These are phyloP conservation scores for Oscheius onirici DNA, from an alignment of 2,888 invertebrate species.

Conservation along the genomic window DNA sequence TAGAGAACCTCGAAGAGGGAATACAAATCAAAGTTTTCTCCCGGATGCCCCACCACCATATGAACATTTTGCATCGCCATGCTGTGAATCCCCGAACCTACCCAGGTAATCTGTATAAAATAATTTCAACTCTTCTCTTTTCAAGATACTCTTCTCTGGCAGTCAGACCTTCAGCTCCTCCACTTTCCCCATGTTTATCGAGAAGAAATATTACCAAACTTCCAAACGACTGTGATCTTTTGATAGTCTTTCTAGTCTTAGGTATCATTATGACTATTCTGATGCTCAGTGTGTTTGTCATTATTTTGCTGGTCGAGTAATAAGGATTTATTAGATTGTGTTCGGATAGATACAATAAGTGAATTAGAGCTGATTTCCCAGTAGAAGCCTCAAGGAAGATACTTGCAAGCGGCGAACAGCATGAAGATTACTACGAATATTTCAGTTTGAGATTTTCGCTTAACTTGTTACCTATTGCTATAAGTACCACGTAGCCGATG, in stretches of 20 bases:
- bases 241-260: no score
- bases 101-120: neutral
- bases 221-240: no score
- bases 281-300: no score
- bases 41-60: slow-evolving; percentile 4
- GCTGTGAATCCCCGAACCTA: neutral
- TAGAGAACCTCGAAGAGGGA: slow-evolving; percentile 1
- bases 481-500: slow-evolving; percentile 57
- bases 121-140: neutral
- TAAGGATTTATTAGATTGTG: neutral
- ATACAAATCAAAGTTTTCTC: slow-evolving; percentile 1
- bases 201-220: neutral
- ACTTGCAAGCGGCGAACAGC: slow-evolving; percentile 58
- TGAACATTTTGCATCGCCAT: neutral
- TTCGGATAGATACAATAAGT: slow-evolving; percentile 13
- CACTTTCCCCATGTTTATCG: neutral
- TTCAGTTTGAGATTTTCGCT: no score
- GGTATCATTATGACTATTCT: no score
- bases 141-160: neutral
- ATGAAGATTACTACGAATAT: slow-evolving; percentile 60
- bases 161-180: neutral
- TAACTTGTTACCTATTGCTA: no score
- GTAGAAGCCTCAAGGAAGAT: slow-evolving; percentile 43
- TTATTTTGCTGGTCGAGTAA: no score
- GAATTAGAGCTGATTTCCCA: neutral